phyloP scores from a whole-genome alignment of 2,888 invertebrate species.

The Acanthococcus lagerstroemiae region DNA sequence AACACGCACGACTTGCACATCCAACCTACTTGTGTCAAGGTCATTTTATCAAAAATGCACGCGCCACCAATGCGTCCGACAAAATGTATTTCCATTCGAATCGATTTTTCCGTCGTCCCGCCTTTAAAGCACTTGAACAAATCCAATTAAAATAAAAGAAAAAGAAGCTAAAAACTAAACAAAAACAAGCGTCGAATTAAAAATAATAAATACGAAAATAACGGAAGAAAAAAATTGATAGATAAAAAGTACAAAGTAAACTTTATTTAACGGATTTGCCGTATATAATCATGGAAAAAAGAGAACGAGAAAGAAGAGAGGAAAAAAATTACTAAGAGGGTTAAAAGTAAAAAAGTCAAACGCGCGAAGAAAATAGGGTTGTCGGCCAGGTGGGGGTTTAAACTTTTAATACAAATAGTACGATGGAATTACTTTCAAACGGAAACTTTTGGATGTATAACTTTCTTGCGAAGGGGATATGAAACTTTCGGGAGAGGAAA shows the following conservation, averaged over 20 bases:
- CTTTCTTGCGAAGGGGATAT: slow-evolving; percentile 34
- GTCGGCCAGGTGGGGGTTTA: slow-evolving; percentile 31
- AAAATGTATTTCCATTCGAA: no score
- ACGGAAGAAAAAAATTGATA: no score
- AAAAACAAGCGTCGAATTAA: no score
- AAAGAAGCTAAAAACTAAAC: no score
- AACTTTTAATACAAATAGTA: slow-evolving; percentile 30
- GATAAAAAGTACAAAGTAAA: slow-evolving; percentile 30
- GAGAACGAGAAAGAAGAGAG: slow-evolving; percentile 33
- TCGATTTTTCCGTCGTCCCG: no score
- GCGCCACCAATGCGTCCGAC: no score
- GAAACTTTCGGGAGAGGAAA: slow-evolving; percentile 39
- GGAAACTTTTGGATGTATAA: slow-evolving; percentile 25
- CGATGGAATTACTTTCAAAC: slow-evolving; percentile 30
- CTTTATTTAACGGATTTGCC: slow-evolving; percentile 4
- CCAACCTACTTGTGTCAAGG: no score
- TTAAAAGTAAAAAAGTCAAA: slow-evolving; percentile 29
- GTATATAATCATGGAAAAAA: slow-evolving; percentile 34
- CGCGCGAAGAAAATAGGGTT: slow-evolving; percentile 32
- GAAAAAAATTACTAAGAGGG: slow-evolving; percentile 25
- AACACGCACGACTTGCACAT: no score
- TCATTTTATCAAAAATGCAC: no score
- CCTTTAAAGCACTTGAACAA: no score
- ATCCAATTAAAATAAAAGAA: no score
- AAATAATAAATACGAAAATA: background rate